Base-by-base conservation (phyloP, 1,140 invertebrate species). In the Ectropis grisescens region DNA sequence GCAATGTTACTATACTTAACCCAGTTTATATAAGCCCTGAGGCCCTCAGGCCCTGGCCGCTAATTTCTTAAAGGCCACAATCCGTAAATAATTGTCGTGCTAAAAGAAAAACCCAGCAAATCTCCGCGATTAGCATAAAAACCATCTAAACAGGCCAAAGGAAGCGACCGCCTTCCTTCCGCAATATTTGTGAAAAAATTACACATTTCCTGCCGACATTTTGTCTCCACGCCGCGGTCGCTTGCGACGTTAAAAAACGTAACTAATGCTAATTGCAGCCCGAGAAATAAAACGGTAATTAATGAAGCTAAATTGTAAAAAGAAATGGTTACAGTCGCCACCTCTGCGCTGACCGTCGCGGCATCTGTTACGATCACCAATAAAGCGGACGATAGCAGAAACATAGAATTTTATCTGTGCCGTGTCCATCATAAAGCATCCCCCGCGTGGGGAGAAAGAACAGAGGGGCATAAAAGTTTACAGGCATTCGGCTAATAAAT, bases 401-500 rank as follows among this genome's bases (percentile, higher is more conserved):
- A 61, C 68, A 66, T 68, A 68, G 65, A 72, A 72, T 70, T 69
- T 70, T 67, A 72, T 65, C 60, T 58, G 61, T 50, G 51, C 64
- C 53, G 48, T 62, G 61, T 71, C 62, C 62, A 70, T 72, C 69
- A 70, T 70, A 76, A 71, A 71, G 55, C 65, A 69, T 68, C 55
- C 48, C 48, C 39, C 37, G 37, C 33, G 53, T 35, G 38, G 47
- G 43, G 51, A 51, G 50, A 29, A 37, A 44, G 40, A 34, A 39
- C 39, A 46, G 54, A 50, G 56, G 58, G 58, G 57, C 68, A 74
- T 75, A 74, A 79, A 79, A 79, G 64, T 79, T 79, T 79, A 75
- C 61, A 74, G 58, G 71, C 71, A 72, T 79, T 70, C 61, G 57
- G 65, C 71, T 78, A 80, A 80, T 80, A 80, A 80, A 80, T 80